Conservation (phyloP, 1,140 invertebrate species). For the Pogonomyrmex californicus region DNA sequence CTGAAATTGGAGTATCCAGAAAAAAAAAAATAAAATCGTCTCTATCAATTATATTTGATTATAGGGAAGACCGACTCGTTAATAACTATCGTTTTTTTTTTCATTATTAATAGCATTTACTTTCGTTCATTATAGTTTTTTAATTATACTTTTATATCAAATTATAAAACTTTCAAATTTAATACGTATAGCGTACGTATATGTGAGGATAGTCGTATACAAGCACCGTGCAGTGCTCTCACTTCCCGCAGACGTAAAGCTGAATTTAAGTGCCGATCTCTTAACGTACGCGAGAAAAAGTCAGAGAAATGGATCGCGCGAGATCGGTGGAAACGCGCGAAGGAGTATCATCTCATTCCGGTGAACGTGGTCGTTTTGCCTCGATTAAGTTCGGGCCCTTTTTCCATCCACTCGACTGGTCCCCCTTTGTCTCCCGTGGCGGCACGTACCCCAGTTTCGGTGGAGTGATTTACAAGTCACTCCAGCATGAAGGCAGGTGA, state of each 20-base stretch:
- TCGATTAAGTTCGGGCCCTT: constrained; percentile 62
- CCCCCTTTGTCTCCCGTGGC: constrained; percentile 70
- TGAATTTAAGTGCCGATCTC: constrained; percentile 8
- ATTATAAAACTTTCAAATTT: background rate
- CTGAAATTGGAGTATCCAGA: background rate
- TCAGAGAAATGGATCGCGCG: constrained; percentile 29
- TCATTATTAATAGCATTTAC: background rate
- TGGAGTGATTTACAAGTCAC: constrained; percentile 86
- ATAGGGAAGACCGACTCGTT: background rate
- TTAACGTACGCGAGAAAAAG: background rate
- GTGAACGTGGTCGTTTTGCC: constrained; percentile 68
- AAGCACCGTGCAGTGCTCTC: background rate
- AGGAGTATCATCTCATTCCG: constrained; percentile 24
- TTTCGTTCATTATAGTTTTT: background rate
- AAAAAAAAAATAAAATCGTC: background rate
- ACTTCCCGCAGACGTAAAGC: background rate
- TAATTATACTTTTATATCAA: background rate
- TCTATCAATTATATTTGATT: background rate
- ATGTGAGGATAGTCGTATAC: background rate
- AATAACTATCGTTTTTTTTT: background rate
- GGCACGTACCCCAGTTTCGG: constrained; percentile 84
- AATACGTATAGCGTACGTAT: background rate
- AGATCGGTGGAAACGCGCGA: constrained; percentile 45
- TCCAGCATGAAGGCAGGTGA: constrained; percentile 86
- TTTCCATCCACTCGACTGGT: constrained; percentile 21